Base-by-base conservation (phyloP, 2,113 vertebrate genomes). In the Petromus typicus region DNA sequence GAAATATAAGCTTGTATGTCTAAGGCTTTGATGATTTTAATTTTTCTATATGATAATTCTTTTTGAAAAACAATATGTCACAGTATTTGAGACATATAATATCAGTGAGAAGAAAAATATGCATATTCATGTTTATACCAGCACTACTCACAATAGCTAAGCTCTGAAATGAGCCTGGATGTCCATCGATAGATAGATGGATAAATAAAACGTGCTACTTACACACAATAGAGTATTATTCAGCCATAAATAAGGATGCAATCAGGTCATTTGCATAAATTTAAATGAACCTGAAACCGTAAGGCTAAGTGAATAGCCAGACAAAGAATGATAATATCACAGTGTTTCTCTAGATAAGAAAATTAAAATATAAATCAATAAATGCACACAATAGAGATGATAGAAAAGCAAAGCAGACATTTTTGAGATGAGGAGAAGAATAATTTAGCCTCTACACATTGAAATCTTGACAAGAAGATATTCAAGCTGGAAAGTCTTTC, bases 381-480 rank as follows among this genome's bases (percentile, higher is more conserved):
- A 45, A 73, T 27, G 23, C 14, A 5, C 43, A 23, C 9, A 16
- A 14, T 7, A 45, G 22, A 45, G 23, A 75, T 45, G 43, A 75
- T 7, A 45, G 71, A 45, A 14, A 27, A 16, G 22, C 16, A 27
- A 27, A 43, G 23, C 22, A 61, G 59, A 61, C 22, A 25, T 61
- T 25, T 61, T 61, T 8, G 25, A 75, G 43, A 43, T 34, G 25
- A 82, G 3, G 12, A 17, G n/a, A 71, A 86, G 37, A 96, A 92
- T 92, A 85, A 90, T 85, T 96, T 81, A 93, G 25, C 20, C 30
- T 48, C 54, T 6, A 16, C 69, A 93, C 81, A 37, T 17, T 45
- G 81, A 23, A 4, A 73, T 78, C 37, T 63, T 56, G 40, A 75
- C 48, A 91, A n/a, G 34, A 56, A 56, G 57, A 83, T 67, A 2